Conservation (phyloP, 2,888 invertebrate genomes). For the Pandemis heparana region DNA sequence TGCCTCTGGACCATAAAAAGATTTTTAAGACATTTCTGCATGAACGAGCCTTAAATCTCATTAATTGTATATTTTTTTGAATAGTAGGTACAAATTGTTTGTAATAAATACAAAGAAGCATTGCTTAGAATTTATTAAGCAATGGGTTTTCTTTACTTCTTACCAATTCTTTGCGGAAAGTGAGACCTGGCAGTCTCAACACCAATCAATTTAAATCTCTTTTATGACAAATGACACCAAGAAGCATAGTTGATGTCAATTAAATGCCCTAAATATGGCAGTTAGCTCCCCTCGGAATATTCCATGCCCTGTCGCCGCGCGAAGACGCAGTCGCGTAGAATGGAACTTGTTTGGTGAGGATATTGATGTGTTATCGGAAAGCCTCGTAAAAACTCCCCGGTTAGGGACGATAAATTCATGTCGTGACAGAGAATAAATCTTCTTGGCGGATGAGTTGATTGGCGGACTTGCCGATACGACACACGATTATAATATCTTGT, state of each 20-base stretch:
- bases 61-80: not conserved
- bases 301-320: conserved; percentile 7
- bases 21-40: not conserved
- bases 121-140: too few relatives aligned
- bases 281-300: not conserved
- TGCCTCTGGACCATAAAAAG: not conserved
- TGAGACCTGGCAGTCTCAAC: too few relatives aligned
- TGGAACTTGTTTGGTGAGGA: conserved; percentile 53
- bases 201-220: not conserved
- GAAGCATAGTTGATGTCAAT: not conserved
- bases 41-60: not conserved
- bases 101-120: too few relatives aligned
- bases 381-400: conserved; percentile 53
- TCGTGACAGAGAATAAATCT: conserved; percentile 57
- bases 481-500: conserved; percentile 18
- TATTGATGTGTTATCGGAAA: conserved; percentile 62
- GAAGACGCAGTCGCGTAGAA: conserved; percentile 45
- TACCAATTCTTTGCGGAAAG: not conserved
- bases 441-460: conserved; percentile 45
- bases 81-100: not conserved
- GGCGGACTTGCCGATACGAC: conserved; percentile 27
- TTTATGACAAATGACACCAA: not conserved
- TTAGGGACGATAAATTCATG: conserved; percentile 44
- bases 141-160: too few relatives aligned
- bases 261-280: not conserved